Conservation (phyloP, 2,797 vertebrate genomes). For the Toxotes lorentzi region DNA sequence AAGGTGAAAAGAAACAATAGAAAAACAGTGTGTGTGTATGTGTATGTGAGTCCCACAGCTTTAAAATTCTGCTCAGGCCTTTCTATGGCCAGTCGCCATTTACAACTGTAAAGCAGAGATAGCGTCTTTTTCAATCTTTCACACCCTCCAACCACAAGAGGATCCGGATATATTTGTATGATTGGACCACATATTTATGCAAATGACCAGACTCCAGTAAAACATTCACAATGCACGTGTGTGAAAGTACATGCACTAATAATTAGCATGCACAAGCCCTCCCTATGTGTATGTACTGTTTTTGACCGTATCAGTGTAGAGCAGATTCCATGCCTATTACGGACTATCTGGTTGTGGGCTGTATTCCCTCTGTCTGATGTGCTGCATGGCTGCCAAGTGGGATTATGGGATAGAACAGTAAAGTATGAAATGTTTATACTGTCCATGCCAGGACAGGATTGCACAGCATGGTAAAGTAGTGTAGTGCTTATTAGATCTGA, state of each 20-base stretch:
- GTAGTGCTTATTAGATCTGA: not conserved
- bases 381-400: slow-evolving; percentile 67
- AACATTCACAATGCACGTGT: not conserved
- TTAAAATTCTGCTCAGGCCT: slow-evolving; percentile 7
- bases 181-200: not conserved
- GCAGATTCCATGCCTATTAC: slow-evolving; percentile 70
- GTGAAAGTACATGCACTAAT: slow-evolving; percentile 3
- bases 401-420: slow-evolving; percentile 71
- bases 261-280: slow-evolving; percentile 29
- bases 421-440: slow-evolving; percentile 70
- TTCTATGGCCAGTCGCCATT: not conserved
- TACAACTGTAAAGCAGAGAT: not conserved
- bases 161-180: slow-evolving; percentile 8
- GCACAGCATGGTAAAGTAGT: slow-evolving; percentile 25
- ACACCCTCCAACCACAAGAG: slow-evolving; percentile 7
- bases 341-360: slow-evolving; percentile 50
- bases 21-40: not conserved
- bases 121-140: not conserved
- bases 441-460: slow-evolving; percentile 49
- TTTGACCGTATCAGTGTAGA: slow-evolving; percentile 47
- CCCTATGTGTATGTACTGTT: not conserved
- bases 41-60: not conserved
- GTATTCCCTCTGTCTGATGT: slow-evolving; percentile 45
- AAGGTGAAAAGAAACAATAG: not conserved
- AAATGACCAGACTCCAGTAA: slow-evolving; percentile 7